Evolutionary conservation across 2,888 invertebrate species (phyloP), one percentile per base, ranked within the genome.

Genomic region (Aleiodes leptofemur): DNA sequence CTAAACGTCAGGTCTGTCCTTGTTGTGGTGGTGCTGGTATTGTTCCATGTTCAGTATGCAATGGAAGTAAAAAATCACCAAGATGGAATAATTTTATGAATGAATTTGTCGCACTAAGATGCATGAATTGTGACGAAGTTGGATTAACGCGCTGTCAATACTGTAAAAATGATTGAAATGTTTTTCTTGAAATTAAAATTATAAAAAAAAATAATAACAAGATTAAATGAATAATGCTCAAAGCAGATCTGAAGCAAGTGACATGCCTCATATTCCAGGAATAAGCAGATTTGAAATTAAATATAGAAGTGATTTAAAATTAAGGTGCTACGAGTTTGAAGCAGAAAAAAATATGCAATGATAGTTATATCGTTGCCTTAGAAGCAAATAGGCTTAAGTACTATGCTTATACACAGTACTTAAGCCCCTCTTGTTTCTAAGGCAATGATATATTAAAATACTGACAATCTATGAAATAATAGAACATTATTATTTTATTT

Each of bases 81-180:
- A 96, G 97, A 88, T 92, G 98, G 83, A 98, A 98, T 91, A 95
- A 97, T 88, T 98, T 98, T 90, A 97, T 97, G 0, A 94, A 96
- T 51, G 97, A 97, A 90, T 96, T 98, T 88, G 95, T 97, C 77
- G 97, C 97, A 23, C 92, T 98, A 83, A 96, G 96, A 86, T 98
- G 97, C 90, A 97, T 97, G 95, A 96, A 96, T 89, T 97, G 97
- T 90, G 97, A 98, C 88, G 97, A 97, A 90, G 97, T 97, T 74
- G 98, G 98, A 64, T 92, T 98, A 68, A 95, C 97, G 55, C 93
- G 94, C 83, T 98, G 98, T 90, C 94, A 94, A 83, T 93, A 94
- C 79, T 98, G 98, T 90, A 95, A 89, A 90, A 82, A 77, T 78
- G 43, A 14, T 9, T n/a, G 38, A 13, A 73, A 73, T 59, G 34